These are phyloP conservation scores for Clarias fuscus DNA, from an alignment of 2,797 vertebrate genomes.

Conservation along the genomic window DNA sequence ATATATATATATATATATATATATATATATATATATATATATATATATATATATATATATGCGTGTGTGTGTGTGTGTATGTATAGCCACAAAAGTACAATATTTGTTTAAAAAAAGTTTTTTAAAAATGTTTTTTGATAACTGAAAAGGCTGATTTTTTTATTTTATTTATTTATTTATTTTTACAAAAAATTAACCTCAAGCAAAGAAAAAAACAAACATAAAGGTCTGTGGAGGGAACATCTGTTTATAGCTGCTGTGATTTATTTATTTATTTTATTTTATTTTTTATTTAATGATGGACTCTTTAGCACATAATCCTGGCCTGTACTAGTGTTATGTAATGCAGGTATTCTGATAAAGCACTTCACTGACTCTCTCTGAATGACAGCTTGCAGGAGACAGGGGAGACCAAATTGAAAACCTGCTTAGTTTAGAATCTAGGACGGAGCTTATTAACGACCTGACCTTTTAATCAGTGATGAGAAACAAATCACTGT, in stretches of 20 bases:
- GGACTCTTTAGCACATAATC: background rate
- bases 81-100: too few relatives aligned
- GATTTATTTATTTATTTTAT: background rate
- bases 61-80: too few relatives aligned
- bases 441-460: background rate
- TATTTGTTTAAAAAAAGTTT: too few relatives aligned
- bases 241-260: background rate
- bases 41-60: too few relatives aligned
- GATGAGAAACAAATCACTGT: background rate
- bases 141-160: too few relatives aligned
- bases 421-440: background rate
- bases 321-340: background rate
- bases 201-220: background rate
- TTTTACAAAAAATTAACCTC: too few relatives aligned
- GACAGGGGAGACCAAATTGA: background rate
- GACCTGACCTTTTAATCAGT: background rate
- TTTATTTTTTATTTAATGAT: background rate
- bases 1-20: too few relatives aligned
- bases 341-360: conserved; percentile 7
- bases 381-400: background rate
- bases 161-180: too few relatives aligned
- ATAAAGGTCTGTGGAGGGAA: background rate
- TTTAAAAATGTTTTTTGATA: too few relatives aligned
- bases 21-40: too few relatives aligned
- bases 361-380: conserved; percentile 16